Conservation (phyloP, 2,113 vertebrate genomes). For the Axis porcinus region DNA sequence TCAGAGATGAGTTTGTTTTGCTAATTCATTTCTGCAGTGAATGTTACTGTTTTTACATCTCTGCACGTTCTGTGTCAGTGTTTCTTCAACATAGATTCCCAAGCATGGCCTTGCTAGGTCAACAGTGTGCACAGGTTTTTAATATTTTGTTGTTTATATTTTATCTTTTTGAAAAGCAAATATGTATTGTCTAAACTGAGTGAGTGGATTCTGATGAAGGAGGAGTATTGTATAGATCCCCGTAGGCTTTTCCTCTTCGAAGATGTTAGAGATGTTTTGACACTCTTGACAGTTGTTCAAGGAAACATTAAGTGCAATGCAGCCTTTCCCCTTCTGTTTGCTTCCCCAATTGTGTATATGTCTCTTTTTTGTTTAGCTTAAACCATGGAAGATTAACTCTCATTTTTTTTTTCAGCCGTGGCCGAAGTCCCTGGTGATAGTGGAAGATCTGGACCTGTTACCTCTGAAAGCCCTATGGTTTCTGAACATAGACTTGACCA, state of each 20-base stretch:
- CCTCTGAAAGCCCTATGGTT: slow-evolving; percentile 74
- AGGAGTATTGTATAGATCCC: neutral
- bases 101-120: neutral
- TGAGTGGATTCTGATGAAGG: neutral
- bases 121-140: neutral
- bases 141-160: neutral
- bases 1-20: neutral
- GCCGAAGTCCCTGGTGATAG: slow-evolving; percentile 80
- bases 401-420: slow-evolving; percentile 80
- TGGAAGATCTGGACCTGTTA: slow-evolving; percentile 79
- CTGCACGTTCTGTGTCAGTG: neutral
- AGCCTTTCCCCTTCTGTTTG: neutral
- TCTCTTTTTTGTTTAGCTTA: neutral
- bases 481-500: slow-evolving; percentile 77
- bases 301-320: neutral
- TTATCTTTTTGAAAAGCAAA: neutral
- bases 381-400: neutral
- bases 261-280: neutral
- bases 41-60: neutral
- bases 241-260: neutral
- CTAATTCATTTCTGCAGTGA: neutral
- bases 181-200: neutral
- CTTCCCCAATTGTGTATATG: neutral
- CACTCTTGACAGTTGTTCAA: neutral
- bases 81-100: neutral